phyloP scores from a whole-genome alignment of 2,113 vertebrate genomes.

The Lathamus discolor region DNA sequence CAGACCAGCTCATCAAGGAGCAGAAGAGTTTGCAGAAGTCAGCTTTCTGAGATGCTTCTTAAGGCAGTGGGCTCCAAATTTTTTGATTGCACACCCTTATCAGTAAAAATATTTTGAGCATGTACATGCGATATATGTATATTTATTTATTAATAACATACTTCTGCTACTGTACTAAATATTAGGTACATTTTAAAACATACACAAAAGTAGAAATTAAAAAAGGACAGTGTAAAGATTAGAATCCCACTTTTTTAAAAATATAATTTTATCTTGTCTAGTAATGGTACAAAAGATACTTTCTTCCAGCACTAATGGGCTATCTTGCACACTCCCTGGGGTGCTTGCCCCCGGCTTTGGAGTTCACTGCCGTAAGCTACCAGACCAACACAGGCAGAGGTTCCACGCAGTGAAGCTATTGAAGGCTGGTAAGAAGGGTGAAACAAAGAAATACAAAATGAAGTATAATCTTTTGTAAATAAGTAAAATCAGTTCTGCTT shows the following conservation, averaged over 20 bases:
- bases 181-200: not conserved
- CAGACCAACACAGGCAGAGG: not conserved
- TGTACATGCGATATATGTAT: not conserved
- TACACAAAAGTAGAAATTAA: not conserved
- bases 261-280: not conserved
- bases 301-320: not conserved
- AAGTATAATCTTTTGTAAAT: not conserved
- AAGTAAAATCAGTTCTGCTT: no score
- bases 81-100: not conserved
- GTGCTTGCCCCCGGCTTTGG: accelerated
- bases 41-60: not conserved
- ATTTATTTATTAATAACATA: not conserved
- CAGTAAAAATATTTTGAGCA: not conserved
- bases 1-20: not conserved
- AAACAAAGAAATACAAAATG: not conserved
- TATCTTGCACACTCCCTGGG: not conserved
- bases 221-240: not conserved
- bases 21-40: not conserved
- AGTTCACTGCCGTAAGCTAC: not conserved
- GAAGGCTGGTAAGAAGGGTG: not conserved
- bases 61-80: not conserved
- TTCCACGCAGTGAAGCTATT: not conserved
- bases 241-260: not conserved
- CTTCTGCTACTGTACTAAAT: no score
- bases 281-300: not conserved